phyloP scores from a whole-genome alignment of 2,888 invertebrate genomes.

The Stenoptilia bipunctidactyla region DNA sequence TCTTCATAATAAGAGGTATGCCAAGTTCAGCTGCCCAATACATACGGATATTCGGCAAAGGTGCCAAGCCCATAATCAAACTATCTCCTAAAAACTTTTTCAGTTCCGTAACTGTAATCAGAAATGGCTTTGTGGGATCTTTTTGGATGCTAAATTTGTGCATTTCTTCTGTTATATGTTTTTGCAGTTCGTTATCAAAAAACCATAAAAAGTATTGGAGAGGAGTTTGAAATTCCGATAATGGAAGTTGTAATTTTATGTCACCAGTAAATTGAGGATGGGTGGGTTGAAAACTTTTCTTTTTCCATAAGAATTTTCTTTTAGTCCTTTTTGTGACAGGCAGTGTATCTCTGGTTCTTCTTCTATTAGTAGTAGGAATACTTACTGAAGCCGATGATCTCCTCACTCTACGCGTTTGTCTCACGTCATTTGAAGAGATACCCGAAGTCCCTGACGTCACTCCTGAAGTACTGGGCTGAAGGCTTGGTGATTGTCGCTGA shows the following conservation, averaged over 20 bases:
- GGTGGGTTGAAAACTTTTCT: slow-evolving; percentile 4
- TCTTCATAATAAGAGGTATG: slow-evolving; percentile 11
- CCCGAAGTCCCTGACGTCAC: no score
- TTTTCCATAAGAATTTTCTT: slow-evolving; percentile 9
- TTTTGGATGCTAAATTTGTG: slow-evolving; percentile 10
- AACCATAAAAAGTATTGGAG: slow-evolving; percentile 10
- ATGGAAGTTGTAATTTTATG: slow-evolving; percentile 7
- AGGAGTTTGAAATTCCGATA: slow-evolving; percentile 9
- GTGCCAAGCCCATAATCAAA: slow-evolving; percentile 5
- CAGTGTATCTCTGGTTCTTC: not conserved
- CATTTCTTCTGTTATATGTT: slow-evolving; percentile 10
- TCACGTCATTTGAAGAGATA: no score
- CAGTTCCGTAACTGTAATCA: slow-evolving; percentile 7
- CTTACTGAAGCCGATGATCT: slow-evolving; percentile 1
- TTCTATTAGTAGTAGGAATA: not conserved
- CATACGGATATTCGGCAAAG: slow-evolving; percentile 13
- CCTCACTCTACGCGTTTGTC: slow-evolving; percentile 1
- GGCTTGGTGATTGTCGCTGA: slow-evolving; percentile 7
- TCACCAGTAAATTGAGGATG: slow-evolving; percentile 9
- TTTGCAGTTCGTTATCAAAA: slow-evolving; percentile 11
- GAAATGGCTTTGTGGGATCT: slow-evolving; percentile 8
- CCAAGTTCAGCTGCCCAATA: slow-evolving; percentile 15
- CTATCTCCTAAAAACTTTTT: slow-evolving; percentile 12
- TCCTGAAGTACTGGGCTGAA: slow-evolving; percentile 8
- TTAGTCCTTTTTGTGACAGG: slow-evolving; percentile 3